Percentiles rank a stretch among this genome's conserved stretches.
Conservation (phyloP, 2,797 vertebrate genomes). For the Crocodylus rhombifer region DNA sequence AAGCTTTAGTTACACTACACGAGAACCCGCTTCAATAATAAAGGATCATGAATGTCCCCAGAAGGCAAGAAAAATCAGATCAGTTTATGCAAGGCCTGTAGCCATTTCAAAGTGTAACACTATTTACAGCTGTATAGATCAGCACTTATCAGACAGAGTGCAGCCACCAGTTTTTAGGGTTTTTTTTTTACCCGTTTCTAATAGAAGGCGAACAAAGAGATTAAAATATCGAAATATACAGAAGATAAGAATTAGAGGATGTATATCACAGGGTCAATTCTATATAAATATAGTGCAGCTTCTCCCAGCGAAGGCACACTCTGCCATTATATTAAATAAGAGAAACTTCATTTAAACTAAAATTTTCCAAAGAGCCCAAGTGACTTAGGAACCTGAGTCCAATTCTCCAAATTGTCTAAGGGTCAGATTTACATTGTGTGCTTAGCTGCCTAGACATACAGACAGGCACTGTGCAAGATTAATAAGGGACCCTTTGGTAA, state of each 20-base stretch:
- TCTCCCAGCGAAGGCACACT: not conserved
- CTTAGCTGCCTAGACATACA: not conserved
- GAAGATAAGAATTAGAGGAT: not conserved
- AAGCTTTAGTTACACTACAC: conserved; percentile 21
- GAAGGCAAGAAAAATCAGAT: conserved; percentile 21
- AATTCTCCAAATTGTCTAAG: not conserved
- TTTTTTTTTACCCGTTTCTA: not conserved
- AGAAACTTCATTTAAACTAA: not conserved
- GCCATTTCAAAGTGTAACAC: conserved; percentile 4
- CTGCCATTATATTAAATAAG: not conserved
- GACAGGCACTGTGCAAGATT: too few relatives aligned
- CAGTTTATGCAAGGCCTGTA: conserved; percentile 30
- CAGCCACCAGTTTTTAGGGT: not conserved
- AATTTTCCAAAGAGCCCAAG: not conserved
- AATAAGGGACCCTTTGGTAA: not conserved
- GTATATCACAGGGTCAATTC: not conserved
- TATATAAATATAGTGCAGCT: not conserved
- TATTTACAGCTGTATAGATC: conserved; percentile 20
- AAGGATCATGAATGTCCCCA: not conserved
- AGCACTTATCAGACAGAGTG: not conserved
- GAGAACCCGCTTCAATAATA: conserved; percentile 11
- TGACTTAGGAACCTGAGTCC: not conserved
- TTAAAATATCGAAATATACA: not conserved
- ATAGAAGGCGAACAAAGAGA: not conserved
- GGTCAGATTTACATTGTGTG: not conserved